Percentiles rank a stretch among this genome's conserved stretches.
These are phyloP conservation scores for Eupeodes corollae DNA, from an alignment of 1,140 invertebrate species.

Conservation along the genomic window DNA sequence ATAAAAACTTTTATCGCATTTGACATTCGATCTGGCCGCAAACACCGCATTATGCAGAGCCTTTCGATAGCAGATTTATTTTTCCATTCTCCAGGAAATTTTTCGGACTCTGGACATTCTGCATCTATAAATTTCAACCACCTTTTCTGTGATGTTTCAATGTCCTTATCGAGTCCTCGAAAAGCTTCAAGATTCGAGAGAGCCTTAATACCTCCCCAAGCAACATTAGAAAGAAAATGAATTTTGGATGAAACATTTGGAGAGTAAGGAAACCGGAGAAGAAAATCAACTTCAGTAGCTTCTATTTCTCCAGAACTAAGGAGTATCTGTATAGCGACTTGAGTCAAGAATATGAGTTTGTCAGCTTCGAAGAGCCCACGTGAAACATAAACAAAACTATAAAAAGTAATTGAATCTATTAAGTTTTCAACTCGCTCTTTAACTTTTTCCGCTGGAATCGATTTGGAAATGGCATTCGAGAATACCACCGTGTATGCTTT, in stretches of 20 bases:
- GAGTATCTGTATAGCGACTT: slow-evolving; percentile 71
- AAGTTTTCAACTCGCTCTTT: slow-evolving; percentile 63
- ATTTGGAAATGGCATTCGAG: slow-evolving; percentile 68
- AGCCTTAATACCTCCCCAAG: slow-evolving; percentile 81
- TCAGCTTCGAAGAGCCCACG: slow-evolving; percentile 87
- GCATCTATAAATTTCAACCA: slow-evolving; percentile 90
- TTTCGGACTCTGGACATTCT: slow-evolving; percentile 85
- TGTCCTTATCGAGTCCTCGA: slow-evolving; percentile 78
- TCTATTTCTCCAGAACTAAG: slow-evolving; percentile 55
- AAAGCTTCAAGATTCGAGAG: slow-evolving; percentile 71
- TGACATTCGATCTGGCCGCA: slow-evolving; percentile 81
- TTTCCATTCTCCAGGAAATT: slow-evolving; percentile 93
- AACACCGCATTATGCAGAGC: slow-evolving; percentile 81
- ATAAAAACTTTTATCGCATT: slow-evolving; percentile 52
- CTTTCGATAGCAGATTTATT: slow-evolving; percentile 77
- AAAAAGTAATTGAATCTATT: slow-evolving; percentile 79
- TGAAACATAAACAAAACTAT: slow-evolving; percentile 78
- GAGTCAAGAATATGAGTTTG: slow-evolving; percentile 82
- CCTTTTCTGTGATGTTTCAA: slow-evolving; percentile 79
- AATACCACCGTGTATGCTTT: slow-evolving; percentile 92
- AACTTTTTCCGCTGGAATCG: slow-evolving; percentile 55
- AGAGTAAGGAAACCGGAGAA: slow-evolving; percentile 65
- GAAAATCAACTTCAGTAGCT: slow-evolving; percentile 70
- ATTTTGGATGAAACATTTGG: slow-evolving; percentile 61
- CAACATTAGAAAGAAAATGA: slow-evolving; percentile 68